phyloP scores from a whole-genome alignment of 2,113 vertebrate genomes.

The Barnardius zonarius region DNA sequence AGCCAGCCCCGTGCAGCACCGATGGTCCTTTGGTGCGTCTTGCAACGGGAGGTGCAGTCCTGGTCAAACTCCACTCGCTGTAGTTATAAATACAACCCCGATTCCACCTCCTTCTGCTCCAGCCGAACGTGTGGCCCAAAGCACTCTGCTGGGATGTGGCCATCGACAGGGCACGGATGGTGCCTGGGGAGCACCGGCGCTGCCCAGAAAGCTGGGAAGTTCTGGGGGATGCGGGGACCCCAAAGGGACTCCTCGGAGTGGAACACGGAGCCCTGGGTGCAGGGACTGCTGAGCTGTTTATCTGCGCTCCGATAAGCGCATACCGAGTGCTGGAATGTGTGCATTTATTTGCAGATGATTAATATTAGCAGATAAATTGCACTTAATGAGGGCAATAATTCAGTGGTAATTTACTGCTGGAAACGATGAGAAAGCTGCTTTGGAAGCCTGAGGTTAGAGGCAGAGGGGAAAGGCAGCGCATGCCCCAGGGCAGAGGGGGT shows the following conservation, averaged over 20 bases:
- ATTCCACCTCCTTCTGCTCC: background rate
- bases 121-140: rapidly evolving
- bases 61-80: constrained; percentile 39
- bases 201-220: background rate
- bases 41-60: background rate
- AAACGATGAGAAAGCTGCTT: background rate
- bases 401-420: background rate
- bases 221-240: background rate
- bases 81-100: background rate
- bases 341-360: constrained; percentile 37
- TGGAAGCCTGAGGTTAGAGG: background rate
- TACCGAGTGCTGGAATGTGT: background rate
- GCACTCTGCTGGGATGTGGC: background rate
- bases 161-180: rapidly evolving
- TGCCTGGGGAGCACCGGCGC: background rate
- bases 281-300: background rate
- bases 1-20: background rate
- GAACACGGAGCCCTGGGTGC: background rate
- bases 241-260: background rate
- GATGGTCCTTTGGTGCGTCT: background rate
- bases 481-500: rapidly evolving
- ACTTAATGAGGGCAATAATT: constrained; percentile 30
- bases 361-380: constrained; percentile 30
- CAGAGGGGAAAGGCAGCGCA: background rate
- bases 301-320: background rate